Evolutionary conservation across 2,888 invertebrate genomes (phyloP), one percentile per base, ranked within the genome.

Genomic region (Diaperis boleti): DNA sequence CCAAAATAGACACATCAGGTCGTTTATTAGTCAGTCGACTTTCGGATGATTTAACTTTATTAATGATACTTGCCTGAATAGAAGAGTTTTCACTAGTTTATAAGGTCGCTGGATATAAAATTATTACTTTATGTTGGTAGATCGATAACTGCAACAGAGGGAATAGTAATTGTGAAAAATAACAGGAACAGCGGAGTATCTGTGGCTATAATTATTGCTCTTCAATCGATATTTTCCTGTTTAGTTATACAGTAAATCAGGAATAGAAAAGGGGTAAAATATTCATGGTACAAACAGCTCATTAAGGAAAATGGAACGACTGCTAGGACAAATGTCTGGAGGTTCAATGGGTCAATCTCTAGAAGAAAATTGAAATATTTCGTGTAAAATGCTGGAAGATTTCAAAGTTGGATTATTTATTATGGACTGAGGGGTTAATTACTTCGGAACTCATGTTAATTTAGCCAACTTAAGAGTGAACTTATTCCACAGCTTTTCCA

Each of bases 1-100:
- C 47, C 35, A 17, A 47, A 57, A 45, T 55, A 55, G 52, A 52
- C 26, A 52, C 39, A 52, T 52, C 52, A 52, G 39, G 35, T 39
- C 39, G 13, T 52, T 52, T 52, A 52, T 52, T 52, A 39, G 39
- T 18, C 39, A 20, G 20, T 26, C 15, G 37, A 39, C 52, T 39
- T 52, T 20, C 52, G 20, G 18, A 39, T 37, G 22, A 50, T 50
- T 50, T 50, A 47, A 26, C 15, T 26, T 44, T 44, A 49, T 49
- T 49, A 49, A 49, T 49, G 49, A 49, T 49, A 17, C 49, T 31
- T 49, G 49, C 49, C 49, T 35, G 10, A 31, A 14, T 10, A 49
- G 31, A 49, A 33, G 35, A 33, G 33, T 33, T 11, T 11, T 33
- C 13, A 33, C n/a, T 33, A n/a, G 35, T 31, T 31, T 52, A 41